phyloP scores from a whole-genome alignment of 2,113 vertebrate species.

The Tetrao urogallus region DNA sequence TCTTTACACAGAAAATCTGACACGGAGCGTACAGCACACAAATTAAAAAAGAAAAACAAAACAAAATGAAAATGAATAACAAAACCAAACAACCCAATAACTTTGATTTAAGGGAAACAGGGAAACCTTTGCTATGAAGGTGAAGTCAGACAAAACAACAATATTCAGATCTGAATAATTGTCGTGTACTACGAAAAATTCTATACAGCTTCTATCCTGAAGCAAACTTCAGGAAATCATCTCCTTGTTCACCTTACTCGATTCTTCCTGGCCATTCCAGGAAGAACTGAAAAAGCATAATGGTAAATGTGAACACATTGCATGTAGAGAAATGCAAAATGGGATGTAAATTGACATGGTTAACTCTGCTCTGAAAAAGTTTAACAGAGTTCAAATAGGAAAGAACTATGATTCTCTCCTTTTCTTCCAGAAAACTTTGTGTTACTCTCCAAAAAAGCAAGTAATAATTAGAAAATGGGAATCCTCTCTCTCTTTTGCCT shows the following conservation, averaged over 20 bases:
- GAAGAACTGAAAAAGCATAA: neutral
- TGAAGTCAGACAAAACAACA: neutral
- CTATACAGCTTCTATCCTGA: accelerated
- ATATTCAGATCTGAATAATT: accelerated
- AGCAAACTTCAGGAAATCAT: neutral
- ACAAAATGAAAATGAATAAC: neutral
- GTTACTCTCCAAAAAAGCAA: neutral
- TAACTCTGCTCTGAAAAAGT: neutral
- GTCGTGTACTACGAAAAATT: accelerated
- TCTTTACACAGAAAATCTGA: neutral
- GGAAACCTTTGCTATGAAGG: neutral
- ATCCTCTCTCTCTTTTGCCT: neutral
- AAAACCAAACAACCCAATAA: no score
- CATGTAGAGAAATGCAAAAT: neutral
- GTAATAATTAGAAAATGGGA: neutral
- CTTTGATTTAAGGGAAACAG: neutral
- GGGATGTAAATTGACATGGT: neutral
- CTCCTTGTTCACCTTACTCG: accelerated
- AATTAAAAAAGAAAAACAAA: neutral
- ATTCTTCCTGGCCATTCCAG: neutral
- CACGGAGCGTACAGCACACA: neutral
- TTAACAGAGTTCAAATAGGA: neutral
- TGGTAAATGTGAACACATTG: accelerated
- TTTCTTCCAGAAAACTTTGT: neutral
- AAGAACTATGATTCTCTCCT: neutral